These are phyloP conservation scores for Sinonovacula constricta DNA, from an alignment of 1,140 invertebrate genomes.

Conservation along the genomic window DNA sequence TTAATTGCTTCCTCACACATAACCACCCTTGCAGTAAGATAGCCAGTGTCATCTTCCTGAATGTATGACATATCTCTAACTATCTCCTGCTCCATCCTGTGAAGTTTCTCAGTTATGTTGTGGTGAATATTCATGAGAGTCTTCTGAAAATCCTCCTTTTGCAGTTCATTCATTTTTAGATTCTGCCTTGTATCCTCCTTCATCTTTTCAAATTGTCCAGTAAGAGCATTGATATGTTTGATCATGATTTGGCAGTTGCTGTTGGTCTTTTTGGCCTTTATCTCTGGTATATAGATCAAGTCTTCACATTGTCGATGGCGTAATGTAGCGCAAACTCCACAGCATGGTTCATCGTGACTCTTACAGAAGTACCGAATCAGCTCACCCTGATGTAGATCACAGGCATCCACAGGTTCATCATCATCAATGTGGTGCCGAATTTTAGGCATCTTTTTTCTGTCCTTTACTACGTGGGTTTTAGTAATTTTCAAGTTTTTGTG, in stretches of 20 bases:
- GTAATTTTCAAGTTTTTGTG: constrained; percentile 48
- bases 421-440: constrained; percentile 24
- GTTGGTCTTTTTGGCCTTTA: constrained; percentile 30
- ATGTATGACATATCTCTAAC: constrained; percentile 14
- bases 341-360: constrained; percentile 36
- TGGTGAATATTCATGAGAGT: constrained; percentile 28
- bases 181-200: constrained; percentile 15
- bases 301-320: constrained; percentile 17
- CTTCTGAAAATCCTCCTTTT: constrained; percentile 10
- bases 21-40: constrained; percentile 9
- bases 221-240: constrained; percentile 23
- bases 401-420: constrained; percentile 35
- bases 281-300: constrained; percentile 36
- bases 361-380: constrained; percentile 42
- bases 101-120: constrained; percentile 16
- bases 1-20: constrained; percentile 24
- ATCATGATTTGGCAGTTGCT: constrained; percentile 22
- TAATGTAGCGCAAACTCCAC: constrained; percentile 31
- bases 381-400: constrained; percentile 27
- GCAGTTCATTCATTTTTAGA: constrained; percentile 18
- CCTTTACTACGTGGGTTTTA: constrained; percentile 27
- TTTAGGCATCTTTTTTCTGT: constrained; percentile 37
- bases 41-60: constrained; percentile 34
- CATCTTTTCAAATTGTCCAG: constrained; percentile 18
- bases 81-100: constrained; percentile 12